Evolutionary conservation across 1,140 invertebrate genomes (phyloP).

Genomic region (Brachionus asplanchnoidis): DNA sequence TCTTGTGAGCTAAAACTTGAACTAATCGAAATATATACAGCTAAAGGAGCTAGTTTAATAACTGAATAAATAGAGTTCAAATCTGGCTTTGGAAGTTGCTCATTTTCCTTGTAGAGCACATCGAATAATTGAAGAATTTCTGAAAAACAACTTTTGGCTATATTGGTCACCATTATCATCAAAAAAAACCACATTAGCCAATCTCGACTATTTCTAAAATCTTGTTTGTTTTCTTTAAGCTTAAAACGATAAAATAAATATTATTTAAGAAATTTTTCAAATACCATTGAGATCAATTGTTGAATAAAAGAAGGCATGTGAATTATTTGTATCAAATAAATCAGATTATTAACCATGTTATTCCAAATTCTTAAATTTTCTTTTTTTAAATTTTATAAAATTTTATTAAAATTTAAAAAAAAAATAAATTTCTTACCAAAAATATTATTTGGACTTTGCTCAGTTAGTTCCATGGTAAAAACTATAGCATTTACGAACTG

Average conservation of each 20-base stretch:
- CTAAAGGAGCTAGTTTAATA: not conserved
- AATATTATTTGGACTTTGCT: conserved; percentile 18
- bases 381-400: conserved; percentile 11
- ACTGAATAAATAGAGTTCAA: not conserved
- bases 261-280: not conserved
- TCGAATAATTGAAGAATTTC: conserved; percentile 9
- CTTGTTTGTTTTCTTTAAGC: not conserved
- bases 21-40: conserved; percentile 5
- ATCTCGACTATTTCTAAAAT: conserved; percentile 26
- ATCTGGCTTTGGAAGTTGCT: not conserved
- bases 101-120: not conserved
- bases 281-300: not conserved
- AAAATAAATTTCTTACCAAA: not conserved
- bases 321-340: conserved; percentile 7
- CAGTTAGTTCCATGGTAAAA: conserved; percentile 2
- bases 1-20: not conserved
- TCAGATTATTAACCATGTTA: conserved; percentile 17
- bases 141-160: not conserved
- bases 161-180: not conserved
- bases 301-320: not conserved
- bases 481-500: conserved; percentile 6
- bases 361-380: conserved; percentile 39
- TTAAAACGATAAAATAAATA: not conserved
- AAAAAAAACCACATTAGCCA: conserved; percentile 41
- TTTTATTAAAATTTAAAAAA: not conserved